Conservation (phyloP, 2,888 invertebrate species). For the Xanthia togata region DNA sequence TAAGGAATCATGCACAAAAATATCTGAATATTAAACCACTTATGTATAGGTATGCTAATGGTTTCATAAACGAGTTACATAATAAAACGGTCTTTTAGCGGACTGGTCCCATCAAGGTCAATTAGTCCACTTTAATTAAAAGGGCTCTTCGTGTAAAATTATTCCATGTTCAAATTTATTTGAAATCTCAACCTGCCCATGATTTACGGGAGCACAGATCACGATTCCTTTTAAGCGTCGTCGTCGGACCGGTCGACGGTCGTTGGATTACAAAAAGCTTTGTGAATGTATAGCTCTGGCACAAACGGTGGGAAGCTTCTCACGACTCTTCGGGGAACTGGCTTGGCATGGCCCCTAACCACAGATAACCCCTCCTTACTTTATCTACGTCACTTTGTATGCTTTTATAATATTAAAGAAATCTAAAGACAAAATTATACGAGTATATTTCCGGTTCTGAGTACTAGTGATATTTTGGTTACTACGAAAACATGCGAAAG, state of each 20-base stretch:
- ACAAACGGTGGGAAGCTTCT: conserved; percentile 83
- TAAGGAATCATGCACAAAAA: conserved; percentile 13
- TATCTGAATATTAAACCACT: background rate
- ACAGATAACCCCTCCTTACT: conserved; percentile 58
- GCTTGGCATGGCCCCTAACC: conserved; percentile 51
- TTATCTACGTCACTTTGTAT: conserved; percentile 50
- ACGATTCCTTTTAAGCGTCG: conserved; percentile 59
- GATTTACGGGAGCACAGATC: conserved; percentile 54
- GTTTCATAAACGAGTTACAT: conserved; percentile 6
- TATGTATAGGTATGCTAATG: conserved; percentile 21
- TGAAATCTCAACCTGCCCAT: conserved; percentile 57
- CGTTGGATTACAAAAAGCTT: conserved; percentile 67
- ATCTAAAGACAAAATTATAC: conserved; percentile 9
- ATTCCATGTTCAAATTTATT: conserved; percentile 53
- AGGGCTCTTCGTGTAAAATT: conserved; percentile 28
- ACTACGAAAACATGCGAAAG: background rate
- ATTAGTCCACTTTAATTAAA: conserved; percentile 30
- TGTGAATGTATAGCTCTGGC: conserved; percentile 74
- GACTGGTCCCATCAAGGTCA: conserved; percentile 38
- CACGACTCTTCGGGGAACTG: conserved; percentile 73
- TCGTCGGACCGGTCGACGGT: conserved; percentile 67
- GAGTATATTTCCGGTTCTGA: conserved; percentile 29
- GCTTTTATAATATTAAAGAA: conserved; percentile 40
- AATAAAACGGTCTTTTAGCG: conserved; percentile 12
- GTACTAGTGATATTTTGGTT: conserved; percentile 15